Conservation (phyloP, 92 coral and sea anemone species). For the Ricordea florida region DNA sequence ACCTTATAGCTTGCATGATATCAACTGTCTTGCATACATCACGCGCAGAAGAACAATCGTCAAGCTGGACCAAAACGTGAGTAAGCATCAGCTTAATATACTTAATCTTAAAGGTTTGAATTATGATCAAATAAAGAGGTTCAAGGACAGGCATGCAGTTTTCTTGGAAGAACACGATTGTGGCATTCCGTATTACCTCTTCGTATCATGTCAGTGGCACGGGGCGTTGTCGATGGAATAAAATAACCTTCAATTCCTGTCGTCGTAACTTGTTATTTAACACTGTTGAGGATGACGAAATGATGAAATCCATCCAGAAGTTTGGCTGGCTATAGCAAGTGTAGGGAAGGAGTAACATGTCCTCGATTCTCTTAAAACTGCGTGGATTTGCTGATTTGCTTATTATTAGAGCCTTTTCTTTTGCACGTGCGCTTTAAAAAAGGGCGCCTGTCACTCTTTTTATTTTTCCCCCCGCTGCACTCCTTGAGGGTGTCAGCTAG, state of each 20-base stretch:
- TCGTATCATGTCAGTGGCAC: constrained; percentile 43
- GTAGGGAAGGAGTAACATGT: constrained; percentile 22
- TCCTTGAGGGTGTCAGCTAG: constrained; percentile 41
- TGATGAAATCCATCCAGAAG: constrained; percentile 30
- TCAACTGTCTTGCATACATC: constrained; percentile 52
- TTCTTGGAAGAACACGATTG: constrained; percentile 19
- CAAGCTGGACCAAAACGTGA: constrained; percentile 50
- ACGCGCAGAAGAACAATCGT: constrained; percentile 45
- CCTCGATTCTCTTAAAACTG: constrained; percentile 22
- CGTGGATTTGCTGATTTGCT: constrained; percentile 51
- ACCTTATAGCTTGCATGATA: constrained; percentile 47
- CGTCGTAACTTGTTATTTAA: constrained; percentile 31
- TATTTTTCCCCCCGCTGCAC: constrained; percentile 56
- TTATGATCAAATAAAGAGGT: constrained; percentile 49
- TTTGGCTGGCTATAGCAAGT: constrained; percentile 24
- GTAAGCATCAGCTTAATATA: constrained; percentile 54
- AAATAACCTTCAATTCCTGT: constrained; percentile 21
- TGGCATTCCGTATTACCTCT: constrained; percentile 36
- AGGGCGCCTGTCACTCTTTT: constrained; percentile 43
- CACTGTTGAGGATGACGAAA: constrained; percentile 5
- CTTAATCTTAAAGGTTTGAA: constrained; percentile 49
- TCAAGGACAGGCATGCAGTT: constrained; percentile 30
- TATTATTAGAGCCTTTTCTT: constrained; percentile 37
- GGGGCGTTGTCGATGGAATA: constrained; percentile 53
- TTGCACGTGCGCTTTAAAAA: constrained; percentile 41